Evolutionary conservation across 2,113 vertebrate species (phyloP).

Genomic region (Oryzias curvinotus): DNA sequence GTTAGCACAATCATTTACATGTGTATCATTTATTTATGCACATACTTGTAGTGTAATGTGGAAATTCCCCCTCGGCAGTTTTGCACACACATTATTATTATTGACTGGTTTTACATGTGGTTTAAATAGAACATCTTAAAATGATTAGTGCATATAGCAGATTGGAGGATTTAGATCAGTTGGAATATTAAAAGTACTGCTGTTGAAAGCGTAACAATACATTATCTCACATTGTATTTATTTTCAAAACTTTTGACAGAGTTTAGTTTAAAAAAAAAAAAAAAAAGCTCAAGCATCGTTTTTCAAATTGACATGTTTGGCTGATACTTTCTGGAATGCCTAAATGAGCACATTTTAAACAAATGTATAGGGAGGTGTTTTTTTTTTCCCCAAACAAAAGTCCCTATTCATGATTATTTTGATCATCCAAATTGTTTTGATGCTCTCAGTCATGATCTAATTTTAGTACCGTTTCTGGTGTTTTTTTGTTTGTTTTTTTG

Average conservation of each 20-base stretch:
- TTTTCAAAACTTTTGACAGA: constrained; percentile 30
- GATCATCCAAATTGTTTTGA: constrained; percentile 7
- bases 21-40: constrained; percentile 50
- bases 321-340: constrained; percentile 16
- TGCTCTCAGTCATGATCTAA: not conserved
- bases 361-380: constrained; percentile 7
- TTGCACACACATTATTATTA: constrained; percentile 43
- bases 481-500: not conserved
- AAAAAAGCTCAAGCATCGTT: not conserved
- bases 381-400: constrained; percentile 15
- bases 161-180: constrained; percentile 19
- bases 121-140: constrained; percentile 23
- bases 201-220: constrained; percentile 2
- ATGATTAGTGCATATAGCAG: constrained; percentile 23
- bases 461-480: constrained; percentile 9
- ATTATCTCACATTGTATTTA: constrained; percentile 7
- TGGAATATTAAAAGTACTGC: not conserved
- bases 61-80: constrained; percentile 36
- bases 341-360: constrained; percentile 23
- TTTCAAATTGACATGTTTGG: constrained; percentile 11
- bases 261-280: constrained; percentile 6
- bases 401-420: constrained; percentile 23
- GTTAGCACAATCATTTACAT: constrained; percentile 53
- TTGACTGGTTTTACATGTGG: not conserved
- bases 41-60: constrained; percentile 32